These are phyloP conservation scores for Lycia hirtaria DNA, from an alignment of 2,888 invertebrate species.

Conservation along the genomic window DNA sequence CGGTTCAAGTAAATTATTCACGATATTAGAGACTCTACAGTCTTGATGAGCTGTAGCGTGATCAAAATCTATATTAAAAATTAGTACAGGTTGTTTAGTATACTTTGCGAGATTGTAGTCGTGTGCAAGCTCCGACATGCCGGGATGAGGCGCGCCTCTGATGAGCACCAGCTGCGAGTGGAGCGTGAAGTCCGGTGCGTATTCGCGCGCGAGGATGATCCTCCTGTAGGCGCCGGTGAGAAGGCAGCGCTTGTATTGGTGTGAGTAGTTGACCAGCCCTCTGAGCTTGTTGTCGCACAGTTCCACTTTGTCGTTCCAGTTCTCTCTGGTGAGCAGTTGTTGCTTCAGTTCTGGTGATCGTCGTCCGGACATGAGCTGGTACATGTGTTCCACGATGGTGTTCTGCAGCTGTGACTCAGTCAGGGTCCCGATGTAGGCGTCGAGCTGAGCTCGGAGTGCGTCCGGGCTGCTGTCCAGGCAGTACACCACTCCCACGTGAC, in stretches of 20 bases:
- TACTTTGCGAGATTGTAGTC: constrained; percentile 52
- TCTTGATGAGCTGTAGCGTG: constrained; percentile 46
- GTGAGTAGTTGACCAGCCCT: constrained; percentile 33
- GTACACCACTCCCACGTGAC: constrained; percentile 49
- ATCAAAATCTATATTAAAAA: constrained; percentile 46
- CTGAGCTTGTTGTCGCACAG: constrained; percentile 36
- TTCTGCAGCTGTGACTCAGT: constrained; percentile 47
- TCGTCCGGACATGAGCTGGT: constrained; percentile 42
- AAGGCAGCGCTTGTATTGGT: constrained; percentile 42
- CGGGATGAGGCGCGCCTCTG: constrained; percentile 47
- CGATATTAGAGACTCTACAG: constrained; percentile 47
- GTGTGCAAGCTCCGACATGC: constrained; percentile 35
- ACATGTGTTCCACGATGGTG: constrained; percentile 46
- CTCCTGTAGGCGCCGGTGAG: constrained; percentile 45
- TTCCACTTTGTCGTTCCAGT: constrained; percentile 48
- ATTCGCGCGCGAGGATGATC: constrained; percentile 45
- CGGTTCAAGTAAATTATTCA: too few relatives aligned
- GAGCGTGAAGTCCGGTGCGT: constrained; percentile 46
- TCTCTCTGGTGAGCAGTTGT: too few relatives aligned
- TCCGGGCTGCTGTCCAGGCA: constrained; percentile 60
- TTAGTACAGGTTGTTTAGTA: constrained; percentile 43
- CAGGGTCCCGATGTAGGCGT: constrained; percentile 47
- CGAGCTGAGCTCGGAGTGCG: constrained; percentile 46
- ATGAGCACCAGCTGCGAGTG: constrained; percentile 53
- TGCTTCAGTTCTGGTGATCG: constrained; percentile 34